Conservation (phyloP, 2,113 vertebrate species). For the Budorcas taxicolor region DNA sequence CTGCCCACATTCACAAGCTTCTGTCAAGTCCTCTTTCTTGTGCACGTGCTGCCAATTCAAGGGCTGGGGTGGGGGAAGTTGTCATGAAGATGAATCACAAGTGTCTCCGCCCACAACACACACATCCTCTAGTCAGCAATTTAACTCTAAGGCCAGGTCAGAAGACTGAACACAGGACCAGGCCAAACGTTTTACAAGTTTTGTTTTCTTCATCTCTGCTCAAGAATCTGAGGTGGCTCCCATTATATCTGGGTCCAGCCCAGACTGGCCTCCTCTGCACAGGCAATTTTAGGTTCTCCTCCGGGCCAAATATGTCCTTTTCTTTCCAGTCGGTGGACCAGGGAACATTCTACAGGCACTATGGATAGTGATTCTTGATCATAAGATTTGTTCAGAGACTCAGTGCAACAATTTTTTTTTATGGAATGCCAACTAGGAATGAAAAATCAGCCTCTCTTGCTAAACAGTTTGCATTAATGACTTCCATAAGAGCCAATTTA, state of each 20-base stretch:
- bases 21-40: not conserved
- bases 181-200: not conserved
- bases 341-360: not conserved
- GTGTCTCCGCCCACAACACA: not conserved
- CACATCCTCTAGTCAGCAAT: not conserved
- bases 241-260: not conserved
- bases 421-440: constrained; percentile 41
- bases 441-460: constrained; percentile 48
- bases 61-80: not conserved
- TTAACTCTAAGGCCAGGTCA: not conserved
- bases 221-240: not conserved
- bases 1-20: not conserved
- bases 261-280: not conserved
- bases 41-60: not conserved
- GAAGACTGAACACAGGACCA: not conserved
- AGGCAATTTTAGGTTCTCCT: not conserved
- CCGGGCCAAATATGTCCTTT: not conserved
- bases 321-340: not conserved
- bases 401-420: not conserved
- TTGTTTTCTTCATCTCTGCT: not conserved
- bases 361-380: not conserved
- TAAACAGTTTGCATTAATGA: constrained; percentile 60
- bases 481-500: constrained; percentile 60
- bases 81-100: not conserved
- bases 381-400: constrained; percentile 19